These are phyloP conservation scores for Epirrita christyi DNA, from an alignment of 2,888 invertebrate species.

Conservation along the genomic window DNA sequence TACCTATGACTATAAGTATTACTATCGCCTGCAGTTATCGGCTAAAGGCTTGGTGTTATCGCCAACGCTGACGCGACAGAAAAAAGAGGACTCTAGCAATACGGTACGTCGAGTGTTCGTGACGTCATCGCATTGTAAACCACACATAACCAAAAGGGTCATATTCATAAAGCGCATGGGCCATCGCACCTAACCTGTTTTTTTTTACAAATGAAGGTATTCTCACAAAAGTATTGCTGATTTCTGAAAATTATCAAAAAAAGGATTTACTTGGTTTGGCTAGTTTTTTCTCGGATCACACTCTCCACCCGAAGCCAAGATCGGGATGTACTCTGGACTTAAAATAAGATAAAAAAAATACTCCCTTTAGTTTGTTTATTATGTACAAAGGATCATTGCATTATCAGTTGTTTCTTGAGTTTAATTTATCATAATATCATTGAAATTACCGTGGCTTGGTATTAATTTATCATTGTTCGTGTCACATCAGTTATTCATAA, in stretches of 20 bases:
- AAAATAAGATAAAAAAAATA: too few relatives aligned
- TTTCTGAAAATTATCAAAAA: neutral
- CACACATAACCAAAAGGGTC: constrained; percentile 15
- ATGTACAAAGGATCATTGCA: neutral
- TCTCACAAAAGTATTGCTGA: neutral
- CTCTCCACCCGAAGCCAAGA: neutral
- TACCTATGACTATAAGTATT: constrained; percentile 50
- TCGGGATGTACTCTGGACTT: too few relatives aligned
- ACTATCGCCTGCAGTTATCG: constrained; percentile 69
- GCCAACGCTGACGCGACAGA: constrained; percentile 68
- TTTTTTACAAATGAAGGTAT: constrained; percentile 10
- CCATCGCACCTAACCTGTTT: constrained; percentile 18
- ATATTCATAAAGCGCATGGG: constrained; percentile 27
- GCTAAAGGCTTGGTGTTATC: constrained; percentile 75
- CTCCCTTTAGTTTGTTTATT: neutral
- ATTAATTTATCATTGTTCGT: neutral
- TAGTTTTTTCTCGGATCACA: neutral
- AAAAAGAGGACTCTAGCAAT: constrained; percentile 55
- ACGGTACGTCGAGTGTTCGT: constrained; percentile 65
- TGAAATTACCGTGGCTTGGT: too few relatives aligned
- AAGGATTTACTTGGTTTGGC: too few relatives aligned
- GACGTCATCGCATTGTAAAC: constrained; percentile 43
- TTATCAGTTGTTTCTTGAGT: neutral
- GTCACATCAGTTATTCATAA: neutral
- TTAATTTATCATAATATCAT: too few relatives aligned